Percentiles rank a stretch among this genome's conserved stretches.
Conservation (phyloP, 2,113 vertebrate species). For the Nannospalax galili region DNA sequence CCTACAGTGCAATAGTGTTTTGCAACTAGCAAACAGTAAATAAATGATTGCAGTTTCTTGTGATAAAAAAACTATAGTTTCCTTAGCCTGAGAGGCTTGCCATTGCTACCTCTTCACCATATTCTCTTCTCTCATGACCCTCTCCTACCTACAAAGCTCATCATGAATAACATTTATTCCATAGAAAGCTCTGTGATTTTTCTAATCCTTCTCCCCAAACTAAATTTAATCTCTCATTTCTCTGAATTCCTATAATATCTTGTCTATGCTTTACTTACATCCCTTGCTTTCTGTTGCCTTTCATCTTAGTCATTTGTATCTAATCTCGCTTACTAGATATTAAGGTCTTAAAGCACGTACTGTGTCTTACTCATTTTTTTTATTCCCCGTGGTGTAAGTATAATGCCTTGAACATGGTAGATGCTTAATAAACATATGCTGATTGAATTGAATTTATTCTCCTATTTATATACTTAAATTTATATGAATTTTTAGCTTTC, state of each 20-base stretch:
- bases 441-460: constrained; percentile 61
- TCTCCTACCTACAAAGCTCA: background rate
- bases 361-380: constrained; percentile 63
- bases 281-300: constrained; percentile 52
- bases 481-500: constrained; percentile 70
- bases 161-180: constrained; percentile 54
- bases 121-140: constrained; percentile 43
- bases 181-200: constrained; percentile 32
- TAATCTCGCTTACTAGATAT: constrained; percentile 55
- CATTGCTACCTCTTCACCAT: constrained; percentile 3
- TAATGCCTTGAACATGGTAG: constrained; percentile 45
- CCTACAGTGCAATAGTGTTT: background rate
- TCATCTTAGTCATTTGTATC: constrained; percentile 60
- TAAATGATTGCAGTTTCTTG: background rate
- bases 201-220: constrained; percentile 42
- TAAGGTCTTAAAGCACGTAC: constrained; percentile 21
- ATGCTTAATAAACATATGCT: constrained; percentile 58
- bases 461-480: constrained; percentile 57
- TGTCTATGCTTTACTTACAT: constrained; percentile 45
- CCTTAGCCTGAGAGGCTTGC: background rate
- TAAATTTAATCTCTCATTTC: constrained; percentile 56
- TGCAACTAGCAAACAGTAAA: constrained; percentile 41
- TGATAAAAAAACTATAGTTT: constrained; percentile 12
- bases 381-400: constrained; percentile 40
- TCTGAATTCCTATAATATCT: constrained; percentile 56